Evolutionary conservation across 2,113 vertebrate genomes (phyloP), one percentile per base, ranked within the genome.

Genomic region (Sphaerodactylus townsendi): DNA sequence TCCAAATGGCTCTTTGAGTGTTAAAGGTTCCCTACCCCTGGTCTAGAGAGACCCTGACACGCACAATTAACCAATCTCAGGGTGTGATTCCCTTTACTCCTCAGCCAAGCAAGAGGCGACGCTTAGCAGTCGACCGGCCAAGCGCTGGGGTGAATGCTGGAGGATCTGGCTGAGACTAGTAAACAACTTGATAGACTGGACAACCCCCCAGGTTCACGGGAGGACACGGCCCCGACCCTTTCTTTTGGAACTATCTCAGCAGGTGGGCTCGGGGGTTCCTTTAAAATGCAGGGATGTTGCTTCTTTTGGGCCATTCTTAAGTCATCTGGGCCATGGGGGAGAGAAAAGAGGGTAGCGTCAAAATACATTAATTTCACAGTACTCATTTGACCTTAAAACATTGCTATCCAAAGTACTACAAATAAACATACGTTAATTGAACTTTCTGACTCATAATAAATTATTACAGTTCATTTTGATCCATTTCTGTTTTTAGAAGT

Each of bases 11-110:
- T n/a, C n/a, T n/a, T n/a, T n/a, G n/a, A n/a, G n/a, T n/a, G n/a
- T n/a, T n/a, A n/a, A n/a, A n/a, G n/a, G n/a, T n/a, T n/a, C n/a
- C n/a, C n/a, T n/a, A n/a, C n/a, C n/a, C n/a, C n/a, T n/a, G n/a
- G n/a, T n/a, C n/a, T n/a, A n/a, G n/a, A n/a, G n/a, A n/a, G n/a
- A 94, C 90, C 93, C 94, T 88, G 94, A 93, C 94, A 94, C 92
- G 92, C 91, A 82, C 92, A 69, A 90, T 92, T 92, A 94, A 87
- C 91, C 81, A 28, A 44, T 91, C 79, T 77, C 90, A 83, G 94
- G 93, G 90, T 88, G 35, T 74, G 94, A 91, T 91, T 90, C 92
- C n/a, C 91, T 91, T 91, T 89, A 44, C 87, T 93, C 77, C 35
- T 35, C 17, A 50, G 92, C 94, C 91, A 89, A 91, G 87, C 50